Percentiles rank a stretch among this genome's conserved stretches.
These are phyloP conservation scores for Cecropterus lyciades DNA, from an alignment of 1,140 invertebrate species.

Conservation along the genomic window DNA sequence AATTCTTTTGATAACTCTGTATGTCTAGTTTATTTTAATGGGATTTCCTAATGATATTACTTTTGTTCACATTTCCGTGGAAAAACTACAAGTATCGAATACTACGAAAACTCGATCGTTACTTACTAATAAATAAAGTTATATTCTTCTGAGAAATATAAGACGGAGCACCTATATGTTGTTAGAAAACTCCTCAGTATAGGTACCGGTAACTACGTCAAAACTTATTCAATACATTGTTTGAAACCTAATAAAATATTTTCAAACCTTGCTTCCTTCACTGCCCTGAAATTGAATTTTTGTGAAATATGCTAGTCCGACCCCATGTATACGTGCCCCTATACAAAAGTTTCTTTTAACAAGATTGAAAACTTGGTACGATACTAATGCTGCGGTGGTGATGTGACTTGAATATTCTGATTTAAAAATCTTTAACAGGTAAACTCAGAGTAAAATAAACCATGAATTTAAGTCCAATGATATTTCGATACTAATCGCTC, in stretches of 20 bases:
- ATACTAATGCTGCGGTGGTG: conserved; percentile 9
- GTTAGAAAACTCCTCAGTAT: conserved; percentile 19
- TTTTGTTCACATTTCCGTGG: neutral
- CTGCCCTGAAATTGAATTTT: conserved; percentile 28
- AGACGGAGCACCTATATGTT: conserved; percentile 24
- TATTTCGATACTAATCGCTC: neutral
- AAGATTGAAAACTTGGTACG: conserved; percentile 19
- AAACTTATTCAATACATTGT: conserved; percentile 37
- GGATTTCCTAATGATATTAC: conserved; percentile 8
- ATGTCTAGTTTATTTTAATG: conserved; percentile 1
- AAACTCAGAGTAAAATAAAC: too few species aligned
- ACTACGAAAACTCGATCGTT: conserved; percentile 19
- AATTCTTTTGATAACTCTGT: conserved; percentile 47
- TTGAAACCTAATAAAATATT: conserved; percentile 38
- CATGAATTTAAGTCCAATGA: neutral
- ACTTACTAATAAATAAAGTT: conserved; percentile 35
- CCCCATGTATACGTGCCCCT: conserved; percentile 10
- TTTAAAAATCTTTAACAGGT: neutral
- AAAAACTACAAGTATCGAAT: conserved; percentile 12
- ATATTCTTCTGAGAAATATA: conserved; percentile 24
- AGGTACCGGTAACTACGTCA: conserved; percentile 32
- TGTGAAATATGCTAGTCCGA: conserved; percentile 18
- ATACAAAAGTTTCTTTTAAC: conserved; percentile 26
- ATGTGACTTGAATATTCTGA: neutral
- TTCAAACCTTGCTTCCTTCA: conserved; percentile 32